Conservation (phyloP, 2,888 invertebrate genomes). For the Biston betularia region DNA sequence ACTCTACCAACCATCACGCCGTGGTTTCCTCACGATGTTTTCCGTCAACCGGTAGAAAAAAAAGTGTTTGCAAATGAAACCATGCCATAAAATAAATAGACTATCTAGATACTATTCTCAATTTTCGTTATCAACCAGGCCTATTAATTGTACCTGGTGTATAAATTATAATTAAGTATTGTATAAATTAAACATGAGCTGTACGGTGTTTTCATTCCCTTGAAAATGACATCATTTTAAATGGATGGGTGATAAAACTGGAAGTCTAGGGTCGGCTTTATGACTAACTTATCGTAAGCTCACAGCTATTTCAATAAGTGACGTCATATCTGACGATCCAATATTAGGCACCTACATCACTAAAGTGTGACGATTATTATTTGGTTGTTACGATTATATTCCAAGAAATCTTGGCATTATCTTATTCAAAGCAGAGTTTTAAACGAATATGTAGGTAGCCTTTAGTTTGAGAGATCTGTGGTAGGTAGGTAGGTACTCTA, state of each 20-base stretch:
- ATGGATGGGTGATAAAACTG: neutral
- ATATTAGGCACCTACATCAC: neutral
- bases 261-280: slow-evolving; percentile 15
- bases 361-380: slow-evolving; percentile 5
- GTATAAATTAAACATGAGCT: neutral
- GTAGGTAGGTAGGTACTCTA: too few species aligned
- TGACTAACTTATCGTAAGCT: slow-evolving; percentile 19
- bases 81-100: too few species aligned
- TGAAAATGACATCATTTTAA: slow-evolving; percentile 9
- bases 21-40: too few species aligned
- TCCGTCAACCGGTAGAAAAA: too few species aligned
- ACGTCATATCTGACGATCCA: slow-evolving; percentile 16
- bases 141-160: too few species aligned
- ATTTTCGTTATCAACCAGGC: too few species aligned
- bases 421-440: neutral
- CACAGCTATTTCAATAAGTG: slow-evolving; percentile 22
- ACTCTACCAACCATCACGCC: too few species aligned
- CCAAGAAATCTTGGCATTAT: slow-evolving; percentile 8
- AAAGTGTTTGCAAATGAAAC: too few species aligned
- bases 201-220: neutral
- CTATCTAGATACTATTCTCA: too few species aligned
- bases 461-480: too few species aligned
- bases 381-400: slow-evolving; percentile 5
- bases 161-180: too few species aligned
- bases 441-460: too few species aligned